A percentile compares a stretch with the other conserved stretches of the same genome.
Conservation (phyloP, 2,888 invertebrate genomes). For the Brenthis hecate region DNA sequence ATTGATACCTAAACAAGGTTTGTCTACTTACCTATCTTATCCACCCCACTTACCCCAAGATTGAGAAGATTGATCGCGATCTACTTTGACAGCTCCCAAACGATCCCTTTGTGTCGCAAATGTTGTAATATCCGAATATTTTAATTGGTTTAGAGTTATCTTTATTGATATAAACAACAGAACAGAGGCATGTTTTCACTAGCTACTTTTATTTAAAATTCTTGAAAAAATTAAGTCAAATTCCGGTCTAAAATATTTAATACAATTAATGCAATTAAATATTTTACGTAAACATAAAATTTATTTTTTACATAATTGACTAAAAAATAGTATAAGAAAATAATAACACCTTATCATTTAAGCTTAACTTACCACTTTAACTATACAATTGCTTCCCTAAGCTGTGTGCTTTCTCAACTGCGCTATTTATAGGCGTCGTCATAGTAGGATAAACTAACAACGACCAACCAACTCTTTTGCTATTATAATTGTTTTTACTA, state of each 20-base stretch:
- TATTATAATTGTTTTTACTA: no score
- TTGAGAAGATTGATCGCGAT: conserved; percentile 38
- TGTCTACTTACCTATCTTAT: conserved; percentile 20
- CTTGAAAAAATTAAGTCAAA: background rate
- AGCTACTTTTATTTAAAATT: background rate
- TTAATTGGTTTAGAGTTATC: conserved; percentile 16
- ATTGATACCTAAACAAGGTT: conserved; percentile 15
- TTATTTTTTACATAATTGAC: no score
- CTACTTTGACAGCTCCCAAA: conserved; percentile 37
- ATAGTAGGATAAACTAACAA: no score
- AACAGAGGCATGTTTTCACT: conserved; percentile 3
- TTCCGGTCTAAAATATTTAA: background rate
- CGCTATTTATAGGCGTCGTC: no score
- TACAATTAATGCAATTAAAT: background rate
- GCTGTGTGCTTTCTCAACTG: no score
- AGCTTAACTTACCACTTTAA: no score
- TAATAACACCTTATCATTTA: no score
- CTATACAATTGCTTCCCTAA: no score
- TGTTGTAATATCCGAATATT: conserved; percentile 13
- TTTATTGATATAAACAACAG: background rate
- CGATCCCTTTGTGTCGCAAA: conserved; percentile 28
- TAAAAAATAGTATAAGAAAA: no score
- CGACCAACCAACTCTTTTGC: no score
- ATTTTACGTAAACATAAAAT: no score
- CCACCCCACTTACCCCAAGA: conserved; percentile 16